Evolutionary conservation across 2,888 invertebrate species (phyloP).

Genomic region (Kryphioiulus occultus): DNA sequence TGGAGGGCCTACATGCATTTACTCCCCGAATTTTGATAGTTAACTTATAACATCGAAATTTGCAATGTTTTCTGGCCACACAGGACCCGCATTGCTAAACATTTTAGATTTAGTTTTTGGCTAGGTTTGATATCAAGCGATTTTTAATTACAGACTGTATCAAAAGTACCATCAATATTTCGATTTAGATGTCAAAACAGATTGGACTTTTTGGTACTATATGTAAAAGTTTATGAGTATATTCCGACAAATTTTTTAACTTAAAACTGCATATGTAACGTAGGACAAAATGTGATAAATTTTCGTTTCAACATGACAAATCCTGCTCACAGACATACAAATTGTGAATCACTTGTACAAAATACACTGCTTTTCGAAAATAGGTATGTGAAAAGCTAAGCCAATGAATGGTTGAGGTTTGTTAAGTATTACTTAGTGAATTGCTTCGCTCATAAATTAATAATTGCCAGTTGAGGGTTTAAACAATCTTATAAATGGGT

Average conservation of each 20-base stretch:
- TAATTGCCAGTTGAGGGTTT: not conserved
- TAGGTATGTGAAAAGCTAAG: not conserved
- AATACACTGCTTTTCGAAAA: not conserved
- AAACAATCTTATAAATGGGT: not conserved
- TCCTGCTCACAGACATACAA: not conserved
- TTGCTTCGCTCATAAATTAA: not conserved
- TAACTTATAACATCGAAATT: no score
- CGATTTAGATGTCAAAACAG: not conserved
- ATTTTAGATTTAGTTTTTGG: no score
- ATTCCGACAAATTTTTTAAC: no score
- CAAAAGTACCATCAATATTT: not conserved
- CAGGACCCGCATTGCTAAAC: no score
- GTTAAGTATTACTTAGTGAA: not conserved
- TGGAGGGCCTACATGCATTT: no score
- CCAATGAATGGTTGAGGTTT: not conserved
- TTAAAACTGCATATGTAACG: no score
- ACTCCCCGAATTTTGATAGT: no score
- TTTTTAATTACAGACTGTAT: no score
- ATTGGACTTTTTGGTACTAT: no score
- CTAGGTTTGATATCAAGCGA: no score
- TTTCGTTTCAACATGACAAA: not conserved
- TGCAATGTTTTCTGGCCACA: no score
- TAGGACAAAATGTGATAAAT: not conserved
- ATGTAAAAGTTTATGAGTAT: no score
- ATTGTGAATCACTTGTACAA: not conserved